Evolutionary conservation across 2,888 invertebrate genomes (phyloP), one percentile per base, ranked within the genome.

Genomic region (Anodontia alba): DNA sequence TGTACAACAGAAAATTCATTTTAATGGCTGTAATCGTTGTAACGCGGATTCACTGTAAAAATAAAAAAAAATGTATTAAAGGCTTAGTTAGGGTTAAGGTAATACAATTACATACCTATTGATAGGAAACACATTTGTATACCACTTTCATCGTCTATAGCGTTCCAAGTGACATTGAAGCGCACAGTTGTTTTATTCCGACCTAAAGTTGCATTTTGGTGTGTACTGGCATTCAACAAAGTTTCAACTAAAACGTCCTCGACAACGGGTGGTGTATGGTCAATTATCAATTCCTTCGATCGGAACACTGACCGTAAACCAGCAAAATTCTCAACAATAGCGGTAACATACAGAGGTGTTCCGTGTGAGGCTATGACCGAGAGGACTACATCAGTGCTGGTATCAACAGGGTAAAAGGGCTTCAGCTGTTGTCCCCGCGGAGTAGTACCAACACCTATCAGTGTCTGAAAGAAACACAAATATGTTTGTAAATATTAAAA

Each of bases 221-320:
- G 7, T 3, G 3, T 17, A 20, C 20, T 20, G 3, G 46, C 20
- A 17, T 20, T 20, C 46, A 15, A 20, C 20, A 20, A 3, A 17
- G 36, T 26, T n/a, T 31, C 17, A 15, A 38, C 67, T n/a, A 31
- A 20, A 17, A 81, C n/a, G 42, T 78, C 38, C 31, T 23, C 49
- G n/a, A 88, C 73, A 2, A 42, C 31, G 42, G 90, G 90, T 12
- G 84, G 73, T 0, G 90, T 88, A n/a, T 84, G 80, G 54, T 90
- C 90, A 20, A 88, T 66, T 17, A 79, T 49, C 15, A 90, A 46
- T 5, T 82, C 75, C 36, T 72, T 12, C 1, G 86, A 78, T 1
- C 67, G 23, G 68, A 88, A 88, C 23, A 71, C 66, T 17, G 83
- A 68, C 36, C 46, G 49, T 12, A 84, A 69, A 15, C 88, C 86